Base-by-base conservation (phyloP, 2,113 vertebrate genomes). In the Aptenodytes forsteri region DNA sequence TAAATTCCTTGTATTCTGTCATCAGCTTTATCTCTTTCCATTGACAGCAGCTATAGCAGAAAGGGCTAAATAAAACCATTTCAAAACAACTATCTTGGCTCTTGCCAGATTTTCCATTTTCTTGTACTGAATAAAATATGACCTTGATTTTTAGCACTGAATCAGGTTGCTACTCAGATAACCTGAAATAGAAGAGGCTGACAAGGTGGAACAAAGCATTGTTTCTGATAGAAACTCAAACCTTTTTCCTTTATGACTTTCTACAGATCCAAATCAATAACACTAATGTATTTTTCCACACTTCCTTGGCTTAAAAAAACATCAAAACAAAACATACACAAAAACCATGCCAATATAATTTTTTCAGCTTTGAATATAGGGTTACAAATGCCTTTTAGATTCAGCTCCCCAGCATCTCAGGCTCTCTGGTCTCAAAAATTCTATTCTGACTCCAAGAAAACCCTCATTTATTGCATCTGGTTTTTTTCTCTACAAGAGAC, bases 61-160 rank as follows among this genome's bases (percentile, higher is more conserved):
- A 93, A 94, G 77, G 83, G 82, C 93, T 97, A 97, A 96, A 96
- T 96, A 96, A 97, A 97, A 81, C 89, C 91, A 94, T 95, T 97
- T 98, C 90, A 97, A 93, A 95, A 87, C 73, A 97, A 96, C 91
- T 86, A 95, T 30, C 86, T 58, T 91, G 90, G 97, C 96, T 98
- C 93, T 97, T 97, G 89, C 93, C 97, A 98, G 97, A 98, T 98
- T 99, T 99, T 98, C 98, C 98, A 98, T 98, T 98, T 98, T 98
- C 97, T 96, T 93, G 88, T 93, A 87, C 78, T 99, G 98, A 99
- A 99, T 99, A 98, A 99, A 99, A 99, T 98, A 99, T 98, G 96
- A 98, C 97, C 82, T 97, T 91, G 94, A 98, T 98, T 98, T 96
- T 98, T 98, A 95, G 91, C 92, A 95, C 77, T 94, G 92, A 96